phyloP scores from a whole-genome alignment of 2,888 invertebrate genomes.

The Tetragonisca angustula region DNA sequence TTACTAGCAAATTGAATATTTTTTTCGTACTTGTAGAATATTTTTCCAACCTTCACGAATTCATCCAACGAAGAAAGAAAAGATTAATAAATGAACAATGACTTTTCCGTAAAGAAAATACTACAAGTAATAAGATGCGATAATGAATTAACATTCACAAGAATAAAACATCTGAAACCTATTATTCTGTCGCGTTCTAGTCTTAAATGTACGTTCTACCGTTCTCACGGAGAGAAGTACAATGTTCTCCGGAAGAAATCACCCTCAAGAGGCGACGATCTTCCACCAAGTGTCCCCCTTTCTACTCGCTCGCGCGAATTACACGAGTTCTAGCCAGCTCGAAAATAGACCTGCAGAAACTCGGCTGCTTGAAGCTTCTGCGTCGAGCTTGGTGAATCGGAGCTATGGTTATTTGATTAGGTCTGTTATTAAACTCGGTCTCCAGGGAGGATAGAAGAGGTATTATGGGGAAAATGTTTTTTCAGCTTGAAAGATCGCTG shows the following conservation, averaged over 20 bases:
- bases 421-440: neutral
- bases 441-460: no score
- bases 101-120: neutral
- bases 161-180: neutral
- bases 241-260: neutral
- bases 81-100: neutral
- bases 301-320: neutral
- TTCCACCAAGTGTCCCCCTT: neutral
- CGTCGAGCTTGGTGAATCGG: neutral
- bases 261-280: constrained; percentile 12
- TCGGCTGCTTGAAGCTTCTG: neutral
- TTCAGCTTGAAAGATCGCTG: neutral
- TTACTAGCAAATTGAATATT: no score
- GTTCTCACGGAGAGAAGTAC: neutral
- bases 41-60: no score
- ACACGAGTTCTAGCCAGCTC: neutral
- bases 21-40: no score
- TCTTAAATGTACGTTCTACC: neutral
- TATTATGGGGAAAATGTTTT: neutral
- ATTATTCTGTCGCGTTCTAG: neutral
- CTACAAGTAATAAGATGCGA: neutral
- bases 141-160: neutral
- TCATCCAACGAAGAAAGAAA: no score
- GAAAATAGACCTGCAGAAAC: constrained; percentile 4
- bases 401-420: neutral